Evolutionary conservation across 1,140 invertebrate genomes (phyloP), one percentile per base, ranked within the genome.

Genomic region (Drosophila persimilis): DNA sequence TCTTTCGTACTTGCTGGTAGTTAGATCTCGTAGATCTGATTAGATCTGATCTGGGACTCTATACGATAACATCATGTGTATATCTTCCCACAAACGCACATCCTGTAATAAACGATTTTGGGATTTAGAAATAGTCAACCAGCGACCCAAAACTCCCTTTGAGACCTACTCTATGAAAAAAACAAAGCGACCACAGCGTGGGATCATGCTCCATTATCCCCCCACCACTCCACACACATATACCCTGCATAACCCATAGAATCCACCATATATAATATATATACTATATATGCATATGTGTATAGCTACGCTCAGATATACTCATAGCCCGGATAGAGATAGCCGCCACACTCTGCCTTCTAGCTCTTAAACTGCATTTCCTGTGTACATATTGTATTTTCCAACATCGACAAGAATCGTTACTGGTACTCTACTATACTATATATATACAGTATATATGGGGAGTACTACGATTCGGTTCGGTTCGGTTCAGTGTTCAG

Each of bases 331-430:
- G 61, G 45, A 63, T 64, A 65, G 62, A 39, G 31, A 43, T 59
- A 64, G 45, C 7, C 64, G 35, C 35, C 35, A 39, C 35, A 39
- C 35, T 13, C 35, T 41, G 26, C 17, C 47, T 54, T 26, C 31
- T 62, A 54, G 39, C 41, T 35, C 59, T 29, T 41, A 13, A 26
- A 26, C 22, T 22, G 39, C 43, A 44, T 9, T 45, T 66, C 64
- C 65, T 61, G 26, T 24, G 63, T 65, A 48, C 31, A 65, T 69
- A 15, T 60, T 17, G 35, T 39, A 39, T 60, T 48, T 57, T 43
- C 24, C 57, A 31, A 69, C 29, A 69, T 31, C 35, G 8, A 13
- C 35, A 48, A 24, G 26, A 55, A 24, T 66, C 46, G 43, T 51
- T 29, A 11, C 31, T 29, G 35, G 11, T 39, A 35, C n/a, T 58